Percentiles rank a stretch among this genome's conserved stretches.
phyloP scores from a whole-genome alignment of 2,888 invertebrate species.

The Xanthia togata region DNA sequence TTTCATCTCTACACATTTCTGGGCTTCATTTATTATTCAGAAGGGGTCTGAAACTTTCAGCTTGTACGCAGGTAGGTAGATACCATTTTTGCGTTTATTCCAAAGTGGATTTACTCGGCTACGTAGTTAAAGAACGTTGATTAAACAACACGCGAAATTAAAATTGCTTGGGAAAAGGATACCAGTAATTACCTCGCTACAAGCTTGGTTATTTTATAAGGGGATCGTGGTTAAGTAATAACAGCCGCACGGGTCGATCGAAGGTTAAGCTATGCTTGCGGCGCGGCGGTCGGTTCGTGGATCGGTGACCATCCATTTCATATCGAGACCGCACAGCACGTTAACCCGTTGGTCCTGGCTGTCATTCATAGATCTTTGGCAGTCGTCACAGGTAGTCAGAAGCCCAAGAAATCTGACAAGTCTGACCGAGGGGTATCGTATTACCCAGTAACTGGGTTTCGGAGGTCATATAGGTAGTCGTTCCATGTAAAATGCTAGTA shows the following conservation, averaged over 20 bases:
- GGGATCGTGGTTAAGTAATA: background rate
- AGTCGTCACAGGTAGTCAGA: background rate
- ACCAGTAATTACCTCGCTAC: background rate
- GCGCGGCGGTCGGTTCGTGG: background rate
- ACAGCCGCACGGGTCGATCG: background rate
- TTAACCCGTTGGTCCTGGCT: background rate
- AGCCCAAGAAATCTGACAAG: background rate
- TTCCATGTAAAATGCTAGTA: too few relatives aligned
- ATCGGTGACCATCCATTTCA: background rate
- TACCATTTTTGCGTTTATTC: constrained; percentile 42
- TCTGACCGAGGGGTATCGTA: too few relatives aligned
- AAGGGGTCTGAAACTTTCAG: constrained; percentile 40
- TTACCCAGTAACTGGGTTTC: too few relatives aligned
- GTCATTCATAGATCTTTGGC: too few relatives aligned
- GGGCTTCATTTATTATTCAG: constrained; percentile 48
- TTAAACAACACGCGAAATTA: constrained; percentile 28
- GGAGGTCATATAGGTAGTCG: too few relatives aligned
- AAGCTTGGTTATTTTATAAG: background rate
- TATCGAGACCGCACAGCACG: background rate
- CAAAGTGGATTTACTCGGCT: constrained; percentile 33
- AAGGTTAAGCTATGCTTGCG: background rate
- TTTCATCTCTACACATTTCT: constrained; percentile 39
- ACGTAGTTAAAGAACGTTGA: constrained; percentile 31
- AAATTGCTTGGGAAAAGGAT: constrained; percentile 13
- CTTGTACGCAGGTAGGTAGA: constrained; percentile 20